These are phyloP conservation scores for Poecilia velifera DNA, from an alignment of 2,797 vertebrate species.

Conservation along the genomic window DNA sequence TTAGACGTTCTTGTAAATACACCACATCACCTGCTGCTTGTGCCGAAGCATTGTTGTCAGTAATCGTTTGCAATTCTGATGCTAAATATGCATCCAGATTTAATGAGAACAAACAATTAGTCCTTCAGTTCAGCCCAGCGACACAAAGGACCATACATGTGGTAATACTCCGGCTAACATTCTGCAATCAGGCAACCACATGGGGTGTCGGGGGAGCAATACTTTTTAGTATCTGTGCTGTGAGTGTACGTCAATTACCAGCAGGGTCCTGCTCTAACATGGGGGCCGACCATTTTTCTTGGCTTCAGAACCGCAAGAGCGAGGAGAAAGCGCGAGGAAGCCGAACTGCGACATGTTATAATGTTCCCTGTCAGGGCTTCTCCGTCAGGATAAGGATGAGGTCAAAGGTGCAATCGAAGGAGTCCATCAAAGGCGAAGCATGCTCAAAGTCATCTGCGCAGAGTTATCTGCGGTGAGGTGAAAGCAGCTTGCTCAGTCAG, in stretches of 20 bases:
- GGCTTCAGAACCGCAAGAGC: conserved; percentile 57
- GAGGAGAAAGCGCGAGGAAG: conserved; percentile 59
- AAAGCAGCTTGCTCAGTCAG: conserved; percentile 75
- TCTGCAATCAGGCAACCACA: conserved; percentile 64
- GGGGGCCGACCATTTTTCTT: conserved; percentile 74
- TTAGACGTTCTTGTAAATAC: conserved; percentile 20
- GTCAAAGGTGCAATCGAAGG: conserved; percentile 70
- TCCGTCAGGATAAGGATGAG: conserved; percentile 63
- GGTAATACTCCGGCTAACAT: conserved; percentile 64
- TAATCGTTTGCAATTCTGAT: conserved; percentile 43
- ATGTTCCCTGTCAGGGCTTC: conserved; percentile 65
- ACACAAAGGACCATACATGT: conserved; percentile 69
- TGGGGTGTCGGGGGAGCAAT: conserved; percentile 69
- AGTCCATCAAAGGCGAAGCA: conserved; percentile 64
- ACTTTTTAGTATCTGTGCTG: conserved; percentile 52
- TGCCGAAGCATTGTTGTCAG: conserved; percentile 27
- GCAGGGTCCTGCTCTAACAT: conserved; percentile 60
- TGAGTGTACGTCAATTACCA: conserved; percentile 64
- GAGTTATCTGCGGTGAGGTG: conserved; percentile 69
- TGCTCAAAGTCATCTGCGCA: conserved; percentile 70
- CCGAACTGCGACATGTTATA: conserved; percentile 71
- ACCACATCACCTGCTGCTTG: conserved; percentile 35
- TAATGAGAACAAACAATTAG: conserved; percentile 64
- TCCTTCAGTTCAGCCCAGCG: conserved; percentile 70
- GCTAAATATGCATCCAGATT: conserved; percentile 57